Base-by-base conservation (phyloP, 1,140 invertebrate genomes). In the Parasteatoda tepidariorum region DNA sequence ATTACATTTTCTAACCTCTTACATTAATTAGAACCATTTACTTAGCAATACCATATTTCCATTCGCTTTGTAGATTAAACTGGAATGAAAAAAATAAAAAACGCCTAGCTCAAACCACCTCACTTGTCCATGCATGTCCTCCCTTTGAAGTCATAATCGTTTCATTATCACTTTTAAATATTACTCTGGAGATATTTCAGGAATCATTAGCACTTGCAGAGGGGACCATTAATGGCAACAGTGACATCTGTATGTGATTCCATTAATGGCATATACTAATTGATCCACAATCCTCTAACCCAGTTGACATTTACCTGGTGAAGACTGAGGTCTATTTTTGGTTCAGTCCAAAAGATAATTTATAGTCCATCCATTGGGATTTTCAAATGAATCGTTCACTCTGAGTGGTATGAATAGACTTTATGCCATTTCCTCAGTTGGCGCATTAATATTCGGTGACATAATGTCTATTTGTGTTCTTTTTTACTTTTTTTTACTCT, bases 361-460 rank as follows among this genome's bases (percentile, higher is more conserved):
- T 74, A 74, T 74, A 6, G 71, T 61, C 71, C 28, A 13, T 48
- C 38, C 3, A 67, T 6, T 31, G 71, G 71, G 33, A 61, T 74
- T 61, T 41, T 61, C 13, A 74, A 74, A 74, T 74, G 71, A 74
- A 74, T 74, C 22, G 71, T 30, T 13, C 30, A 24, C 28, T n/a
- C 18, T n/a, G 31, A 61, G 28, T 30, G n/a, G 54, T 3, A 18
- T 73, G 70, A 73, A 59, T 73, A 57, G 54, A 28, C 70, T 59
- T 73, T n/a, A 26, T 73, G 70, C 70, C 26, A 28, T 61, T 74
- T 74, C 30, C 22, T 24, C n/a, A 3, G 71, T 22, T 61, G 24
- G 28, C 71, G 61, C 71, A 74, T 74, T 74, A 74, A 74, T 74
- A 74, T 61, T 61, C 57, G 41, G 26, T 34, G 28, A 38, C 41